Evolutionary conservation across 2,113 vertebrate genomes (phyloP).

Genomic region (Calidris pugnax): DNA sequence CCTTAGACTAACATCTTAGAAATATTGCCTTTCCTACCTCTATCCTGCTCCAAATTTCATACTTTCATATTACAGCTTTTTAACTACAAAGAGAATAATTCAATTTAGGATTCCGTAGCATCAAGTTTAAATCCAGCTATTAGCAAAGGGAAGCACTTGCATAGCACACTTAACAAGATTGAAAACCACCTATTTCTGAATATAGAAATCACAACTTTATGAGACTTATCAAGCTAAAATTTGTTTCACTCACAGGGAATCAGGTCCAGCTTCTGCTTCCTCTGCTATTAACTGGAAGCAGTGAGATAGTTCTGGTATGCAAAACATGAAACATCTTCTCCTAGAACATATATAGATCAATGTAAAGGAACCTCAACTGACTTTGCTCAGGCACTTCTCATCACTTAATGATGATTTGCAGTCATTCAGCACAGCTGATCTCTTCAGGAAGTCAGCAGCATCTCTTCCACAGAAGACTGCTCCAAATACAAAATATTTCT

Average conservation of each 20-base stretch:
- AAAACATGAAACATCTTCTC: background rate
- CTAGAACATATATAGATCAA: background rate
- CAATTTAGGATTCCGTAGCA: background rate
- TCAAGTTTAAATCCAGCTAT: background rate
- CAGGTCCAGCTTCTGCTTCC: background rate
- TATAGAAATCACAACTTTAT: background rate
- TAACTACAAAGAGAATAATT: background rate
- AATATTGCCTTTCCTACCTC: background rate
- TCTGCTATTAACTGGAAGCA: background rate
- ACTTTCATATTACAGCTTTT: background rate
- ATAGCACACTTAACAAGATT: background rate
- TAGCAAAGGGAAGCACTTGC: background rate
- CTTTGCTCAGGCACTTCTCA: background rate
- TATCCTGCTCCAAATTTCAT: background rate
- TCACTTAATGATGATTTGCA: background rate
- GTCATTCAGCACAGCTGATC: background rate
- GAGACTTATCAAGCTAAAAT: background rate
- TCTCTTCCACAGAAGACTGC: background rate
- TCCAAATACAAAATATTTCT: background rate
- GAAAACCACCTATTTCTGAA: background rate
- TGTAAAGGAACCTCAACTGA: background rate
- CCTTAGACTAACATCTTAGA: background rate
- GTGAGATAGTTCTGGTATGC: background rate
- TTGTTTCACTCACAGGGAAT: background rate
- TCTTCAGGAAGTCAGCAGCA: background rate